phyloP scores from a whole-genome alignment of 92 coral and sea anemone species.

The Epizoanthus illoricatus region DNA sequence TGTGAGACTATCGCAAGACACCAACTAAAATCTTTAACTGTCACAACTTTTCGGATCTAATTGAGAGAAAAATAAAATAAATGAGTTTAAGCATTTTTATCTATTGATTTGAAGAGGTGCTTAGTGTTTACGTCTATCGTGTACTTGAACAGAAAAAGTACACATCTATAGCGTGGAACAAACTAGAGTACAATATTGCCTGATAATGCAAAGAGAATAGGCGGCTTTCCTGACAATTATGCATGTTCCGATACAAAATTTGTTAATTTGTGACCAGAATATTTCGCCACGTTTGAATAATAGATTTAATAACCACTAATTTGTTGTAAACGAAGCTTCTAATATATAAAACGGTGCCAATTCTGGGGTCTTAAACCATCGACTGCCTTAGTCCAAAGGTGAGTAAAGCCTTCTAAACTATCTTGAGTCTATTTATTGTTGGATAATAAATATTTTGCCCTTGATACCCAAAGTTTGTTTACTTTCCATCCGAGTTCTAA shows the following conservation, averaged over 20 bases:
- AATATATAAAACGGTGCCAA: constrained; percentile 13
- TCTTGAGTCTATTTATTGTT: background rate
- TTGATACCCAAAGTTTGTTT: background rate
- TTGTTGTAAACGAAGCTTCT: constrained; percentile 25
- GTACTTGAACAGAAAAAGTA: background rate
- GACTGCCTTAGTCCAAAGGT: background rate
- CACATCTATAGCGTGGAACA: background rate
- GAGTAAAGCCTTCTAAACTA: background rate
- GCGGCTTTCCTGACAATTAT: constrained; percentile 39
- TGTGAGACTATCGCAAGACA: background rate
- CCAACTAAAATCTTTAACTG: background rate
- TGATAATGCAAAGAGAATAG: background rate
- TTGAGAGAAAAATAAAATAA: constrained; percentile 5
- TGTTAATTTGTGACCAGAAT: constrained; percentile 41
- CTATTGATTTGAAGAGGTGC: constrained; percentile 10
- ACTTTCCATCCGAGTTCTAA: background rate
- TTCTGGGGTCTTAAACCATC: constrained; percentile 1
- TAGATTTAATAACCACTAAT: constrained; percentile 30
- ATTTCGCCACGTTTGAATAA: constrained; percentile 32
- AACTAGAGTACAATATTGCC: background rate
- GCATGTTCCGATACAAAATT: constrained; percentile 32
- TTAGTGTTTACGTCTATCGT: background rate
- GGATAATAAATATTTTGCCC: too few species aligned
- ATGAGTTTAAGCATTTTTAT: background rate
- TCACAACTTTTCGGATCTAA: background rate